A percentile compares a stretch with the other conserved stretches of the same genome.
phyloP scores from a whole-genome alignment of 2,797 vertebrate species.

The Monodelphis domestica region DNA sequence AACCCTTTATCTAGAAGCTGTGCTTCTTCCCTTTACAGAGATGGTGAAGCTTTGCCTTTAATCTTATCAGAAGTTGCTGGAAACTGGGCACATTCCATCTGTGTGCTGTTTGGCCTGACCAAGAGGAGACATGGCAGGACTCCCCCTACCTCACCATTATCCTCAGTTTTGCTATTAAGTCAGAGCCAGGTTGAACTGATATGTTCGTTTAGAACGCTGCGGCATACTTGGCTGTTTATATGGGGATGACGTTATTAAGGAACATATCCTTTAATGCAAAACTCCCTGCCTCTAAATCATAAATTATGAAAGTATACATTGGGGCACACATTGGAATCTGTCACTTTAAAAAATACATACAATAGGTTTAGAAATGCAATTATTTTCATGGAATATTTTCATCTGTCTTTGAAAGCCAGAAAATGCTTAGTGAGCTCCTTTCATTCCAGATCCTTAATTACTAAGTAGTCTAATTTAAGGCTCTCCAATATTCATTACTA shows the following conservation, averaged over 20 bases:
- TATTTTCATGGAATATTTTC: constrained; percentile 28
- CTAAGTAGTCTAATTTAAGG: not conserved
- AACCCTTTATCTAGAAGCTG: not conserved
- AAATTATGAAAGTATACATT: constrained; percentile 29
- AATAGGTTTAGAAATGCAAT: constrained; percentile 20
- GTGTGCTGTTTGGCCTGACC: no score
- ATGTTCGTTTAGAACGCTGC: not conserved
- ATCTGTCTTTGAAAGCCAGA: constrained; percentile 37
- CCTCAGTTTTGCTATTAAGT: not conserved
- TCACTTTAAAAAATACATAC: constrained; percentile 39
- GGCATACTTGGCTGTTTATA: not conserved
- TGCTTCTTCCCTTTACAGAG: not conserved
- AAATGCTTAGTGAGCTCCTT: constrained; percentile 11
- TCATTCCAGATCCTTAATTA: constrained; percentile 23
- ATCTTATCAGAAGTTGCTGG: not conserved
- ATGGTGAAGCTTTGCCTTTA: not conserved
- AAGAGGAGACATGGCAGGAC: not conserved
- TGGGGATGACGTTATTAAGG: not conserved
- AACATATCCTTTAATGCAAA: constrained; percentile 43
- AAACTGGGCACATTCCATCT: not conserved
- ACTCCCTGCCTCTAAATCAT: constrained; percentile 13
- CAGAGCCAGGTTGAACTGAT: not conserved
- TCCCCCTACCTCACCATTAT: not conserved
- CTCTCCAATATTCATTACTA: constrained; percentile 25
- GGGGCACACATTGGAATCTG: constrained; percentile 19